Evolutionary conservation across 2,797 vertebrate genomes (phyloP).

Genomic region (Cossypha heuglini): DNA sequence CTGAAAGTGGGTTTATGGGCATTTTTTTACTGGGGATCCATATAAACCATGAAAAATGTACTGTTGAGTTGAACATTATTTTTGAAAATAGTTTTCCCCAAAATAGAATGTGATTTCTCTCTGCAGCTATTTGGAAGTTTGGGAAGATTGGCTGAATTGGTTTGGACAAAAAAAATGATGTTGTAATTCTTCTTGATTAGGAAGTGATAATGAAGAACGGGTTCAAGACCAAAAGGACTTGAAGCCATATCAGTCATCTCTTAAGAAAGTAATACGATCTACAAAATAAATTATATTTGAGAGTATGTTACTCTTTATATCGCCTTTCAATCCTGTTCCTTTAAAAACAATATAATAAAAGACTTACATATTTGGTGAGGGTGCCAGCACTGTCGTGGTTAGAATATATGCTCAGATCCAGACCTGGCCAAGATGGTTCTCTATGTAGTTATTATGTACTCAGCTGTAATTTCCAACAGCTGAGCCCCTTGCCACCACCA

Average conservation of each 20-base stretch:
- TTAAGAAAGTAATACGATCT: background rate
- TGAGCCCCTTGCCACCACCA: background rate
- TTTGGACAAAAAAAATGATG: background rate
- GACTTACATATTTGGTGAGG: background rate
- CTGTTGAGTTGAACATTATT: background rate
- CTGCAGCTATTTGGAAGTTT: background rate
- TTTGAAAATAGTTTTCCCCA: background rate
- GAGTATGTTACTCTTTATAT: background rate
- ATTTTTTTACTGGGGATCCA: background rate
- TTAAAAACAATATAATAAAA: background rate
- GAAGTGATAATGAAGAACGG: background rate
- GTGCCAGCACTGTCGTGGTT: accelerated
- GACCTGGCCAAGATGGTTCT: background rate
- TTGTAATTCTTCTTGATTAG: background rate
- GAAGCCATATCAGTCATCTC: background rate
- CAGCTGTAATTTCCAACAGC: background rate
- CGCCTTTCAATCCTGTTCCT: background rate
- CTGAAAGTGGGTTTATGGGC: background rate
- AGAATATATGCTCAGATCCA: background rate
- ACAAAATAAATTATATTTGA: background rate
- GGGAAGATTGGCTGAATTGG: background rate
- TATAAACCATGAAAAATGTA: background rate
- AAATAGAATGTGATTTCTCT: background rate
- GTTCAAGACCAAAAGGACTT: background rate
- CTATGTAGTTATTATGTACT: background rate